A percentile compares a stretch with the other conserved stretches of the same genome.
Conservation (phyloP, 1,140 invertebrate genomes). For the Macrocentrus cingulum region DNA sequence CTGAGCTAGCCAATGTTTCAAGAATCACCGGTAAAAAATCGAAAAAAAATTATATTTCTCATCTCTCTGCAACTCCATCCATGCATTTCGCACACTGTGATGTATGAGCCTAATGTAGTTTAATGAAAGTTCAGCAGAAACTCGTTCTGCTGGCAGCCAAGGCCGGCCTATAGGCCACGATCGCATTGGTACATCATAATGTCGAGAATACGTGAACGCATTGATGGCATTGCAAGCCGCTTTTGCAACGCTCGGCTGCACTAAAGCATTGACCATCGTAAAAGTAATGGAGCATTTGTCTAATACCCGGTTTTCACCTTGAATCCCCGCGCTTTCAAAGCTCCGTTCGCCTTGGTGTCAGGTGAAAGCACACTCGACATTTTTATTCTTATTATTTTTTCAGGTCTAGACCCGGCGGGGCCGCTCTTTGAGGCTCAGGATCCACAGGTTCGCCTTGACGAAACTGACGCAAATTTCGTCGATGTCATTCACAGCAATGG, state of each 20-base stretch:
- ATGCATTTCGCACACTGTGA: background rate
- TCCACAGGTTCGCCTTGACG: slow-evolving; percentile 76
- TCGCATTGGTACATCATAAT: background rate
- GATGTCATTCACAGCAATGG: slow-evolving; percentile 95
- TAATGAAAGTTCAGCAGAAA: background rate
- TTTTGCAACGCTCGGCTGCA: background rate
- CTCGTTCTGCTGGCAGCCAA: background rate
- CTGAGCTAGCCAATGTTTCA: slow-evolving; percentile 78
- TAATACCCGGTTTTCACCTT: slow-evolving; percentile 13
- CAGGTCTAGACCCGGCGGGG: slow-evolving; percentile 86
- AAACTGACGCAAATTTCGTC: slow-evolving; percentile 85
- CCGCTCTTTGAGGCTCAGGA: slow-evolving; percentile 88
- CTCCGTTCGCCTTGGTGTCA: background rate
- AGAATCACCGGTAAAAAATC: slow-evolving; percentile 85
- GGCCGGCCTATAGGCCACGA: background rate
- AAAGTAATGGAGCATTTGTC: slow-evolving; percentile 14
- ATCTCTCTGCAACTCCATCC: background rate
- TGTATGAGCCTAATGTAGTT: background rate
- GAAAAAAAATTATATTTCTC: too few species aligned
- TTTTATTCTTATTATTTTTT: background rate
- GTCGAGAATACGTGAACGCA: background rate
- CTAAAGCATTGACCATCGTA: too few species aligned
- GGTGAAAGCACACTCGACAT: slow-evolving; percentile 5
- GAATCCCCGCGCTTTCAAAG: background rate
- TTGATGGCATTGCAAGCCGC: background rate